A percentile compares a stretch with the other conserved stretches of the same genome.
phyloP scores from a whole-genome alignment of 2,797 vertebrate genomes.

The Notolepis coatsorum region DNA sequence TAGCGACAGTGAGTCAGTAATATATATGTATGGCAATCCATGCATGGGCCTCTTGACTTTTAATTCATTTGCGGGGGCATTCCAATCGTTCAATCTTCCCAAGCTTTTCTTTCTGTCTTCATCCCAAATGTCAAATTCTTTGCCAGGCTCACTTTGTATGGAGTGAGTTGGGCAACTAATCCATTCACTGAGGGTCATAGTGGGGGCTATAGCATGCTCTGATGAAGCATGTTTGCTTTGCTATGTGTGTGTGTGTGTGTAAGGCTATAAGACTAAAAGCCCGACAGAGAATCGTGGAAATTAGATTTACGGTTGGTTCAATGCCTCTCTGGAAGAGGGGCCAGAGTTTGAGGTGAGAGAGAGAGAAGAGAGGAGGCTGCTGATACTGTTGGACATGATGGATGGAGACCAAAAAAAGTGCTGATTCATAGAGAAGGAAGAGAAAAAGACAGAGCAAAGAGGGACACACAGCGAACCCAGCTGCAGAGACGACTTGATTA shows the following conservation, averaged over 20 bases:
- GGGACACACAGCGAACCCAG: constrained; percentile 23
- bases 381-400: constrained; percentile 61
- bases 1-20: constrained; percentile 40
- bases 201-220: constrained; percentile 10
- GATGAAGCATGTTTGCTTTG: constrained; percentile 68
- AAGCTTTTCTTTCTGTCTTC: not conserved
- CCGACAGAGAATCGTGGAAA: constrained; percentile 76
- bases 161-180: constrained; percentile 13
- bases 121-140: not conserved
- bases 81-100: not conserved
- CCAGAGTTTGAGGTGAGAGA: constrained; percentile 69
- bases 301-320: constrained; percentile 78
- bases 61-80: constrained; percentile 29
- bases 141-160: constrained; percentile 3
- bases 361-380: constrained; percentile 37
- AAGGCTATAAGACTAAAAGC: constrained; percentile 77
- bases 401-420: constrained; percentile 67
- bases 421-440: constrained; percentile 51
- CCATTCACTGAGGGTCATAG: constrained; percentile 16
- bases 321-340: constrained; percentile 68
- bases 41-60: constrained; percentile 37
- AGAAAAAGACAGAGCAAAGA: constrained; percentile 15
- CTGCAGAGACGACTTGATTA: constrained; percentile 39
- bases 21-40: constrained; percentile 38
- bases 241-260: constrained; percentile 52